phyloP scores from a whole-genome alignment of 2,888 invertebrate genomes.

The Rhogogaster chlorosoma region DNA sequence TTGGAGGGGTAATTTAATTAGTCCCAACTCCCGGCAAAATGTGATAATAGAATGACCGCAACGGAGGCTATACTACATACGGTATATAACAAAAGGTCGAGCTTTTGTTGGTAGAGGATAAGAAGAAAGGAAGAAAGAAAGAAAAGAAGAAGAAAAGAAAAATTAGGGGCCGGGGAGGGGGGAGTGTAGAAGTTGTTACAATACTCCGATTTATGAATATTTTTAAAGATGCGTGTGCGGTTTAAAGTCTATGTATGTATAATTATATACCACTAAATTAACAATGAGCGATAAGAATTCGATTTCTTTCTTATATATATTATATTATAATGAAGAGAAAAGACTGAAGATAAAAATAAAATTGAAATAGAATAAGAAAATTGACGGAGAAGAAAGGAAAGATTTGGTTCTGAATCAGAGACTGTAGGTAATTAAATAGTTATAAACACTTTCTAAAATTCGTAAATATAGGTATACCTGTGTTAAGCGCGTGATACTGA shows the following conservation, averaged over 20 bases:
- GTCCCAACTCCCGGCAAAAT: conserved; percentile 23
- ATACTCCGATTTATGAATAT: not conserved
- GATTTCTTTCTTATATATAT: not conserved
- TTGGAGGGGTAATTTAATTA: conserved; percentile 40
- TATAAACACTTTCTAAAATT: conserved; percentile 21
- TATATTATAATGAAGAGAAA: not conserved
- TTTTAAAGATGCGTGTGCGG: not conserved
- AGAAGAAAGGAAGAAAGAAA: not conserved
- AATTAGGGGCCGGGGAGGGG: not conserved
- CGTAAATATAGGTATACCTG: not conserved
- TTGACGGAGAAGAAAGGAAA: not conserved
- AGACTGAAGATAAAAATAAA: not conserved
- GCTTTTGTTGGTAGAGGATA: conserved; percentile 18
- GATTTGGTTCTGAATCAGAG: not conserved
- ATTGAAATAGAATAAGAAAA: not conserved
- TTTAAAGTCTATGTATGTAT: not conserved
- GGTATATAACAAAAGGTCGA: not conserved
- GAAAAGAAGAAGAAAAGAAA: not conserved
- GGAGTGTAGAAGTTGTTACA: not conserved
- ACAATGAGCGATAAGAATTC: not conserved
- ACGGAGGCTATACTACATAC: not conserved
- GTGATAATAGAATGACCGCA: conserved; percentile 49
- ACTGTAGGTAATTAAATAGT: not conserved
- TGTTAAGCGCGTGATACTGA: not conserved
- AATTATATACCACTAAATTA: not conserved